Conservation (phyloP, 2,888 invertebrate species). For the Anarsia innoxiella region DNA sequence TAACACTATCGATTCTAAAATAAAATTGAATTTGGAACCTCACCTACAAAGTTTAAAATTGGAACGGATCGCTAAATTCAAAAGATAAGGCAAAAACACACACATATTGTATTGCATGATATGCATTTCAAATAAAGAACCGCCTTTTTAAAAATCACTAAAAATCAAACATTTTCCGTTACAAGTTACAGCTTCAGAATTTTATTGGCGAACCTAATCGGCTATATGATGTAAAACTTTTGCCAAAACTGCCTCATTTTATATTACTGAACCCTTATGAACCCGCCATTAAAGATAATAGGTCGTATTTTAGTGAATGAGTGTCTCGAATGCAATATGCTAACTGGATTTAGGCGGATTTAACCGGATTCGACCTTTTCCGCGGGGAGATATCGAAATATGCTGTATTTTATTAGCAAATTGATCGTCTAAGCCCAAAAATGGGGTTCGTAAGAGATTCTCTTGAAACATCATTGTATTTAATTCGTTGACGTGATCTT, state of each 20-base stretch:
- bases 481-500: no score
- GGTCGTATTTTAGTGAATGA: slow-evolving; percentile 2
- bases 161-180: no score
- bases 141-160: no score
- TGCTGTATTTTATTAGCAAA: slow-evolving; percentile 1
- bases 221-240: neutral
- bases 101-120: no score
- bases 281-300: slow-evolving; percentile 6
- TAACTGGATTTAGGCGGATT: neutral
- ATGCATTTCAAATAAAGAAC: no score
- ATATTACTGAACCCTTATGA: neutral
- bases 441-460: neutral
- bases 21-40: no score
- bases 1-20: no score
- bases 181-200: no score
- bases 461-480: no score
- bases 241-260: neutral
- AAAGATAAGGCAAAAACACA: no score
- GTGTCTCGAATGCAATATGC: neutral
- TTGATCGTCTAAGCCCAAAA: slow-evolving; percentile 2
- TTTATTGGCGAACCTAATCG: neutral
- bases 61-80: no score
- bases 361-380: neutral
- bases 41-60: no score
- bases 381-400: neutral